A percentile compares a stretch with the other conserved stretches of the same genome.
phyloP scores from a whole-genome alignment of 1,140 invertebrate species.

The Microplitis mediator region DNA sequence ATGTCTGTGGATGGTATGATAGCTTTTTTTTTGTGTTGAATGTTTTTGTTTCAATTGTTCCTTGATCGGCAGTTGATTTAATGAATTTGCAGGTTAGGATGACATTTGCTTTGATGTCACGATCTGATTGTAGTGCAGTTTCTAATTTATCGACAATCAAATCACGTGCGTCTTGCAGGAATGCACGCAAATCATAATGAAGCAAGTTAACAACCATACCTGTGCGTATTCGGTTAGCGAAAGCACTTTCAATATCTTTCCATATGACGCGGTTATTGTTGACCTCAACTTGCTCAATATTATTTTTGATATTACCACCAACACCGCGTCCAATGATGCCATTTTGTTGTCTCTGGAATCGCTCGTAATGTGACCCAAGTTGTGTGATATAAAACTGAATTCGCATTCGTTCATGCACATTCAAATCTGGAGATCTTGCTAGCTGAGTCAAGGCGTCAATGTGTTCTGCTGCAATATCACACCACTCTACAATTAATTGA shows the following conservation, averaged over 20 bases:
- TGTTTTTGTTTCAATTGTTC: not conserved
- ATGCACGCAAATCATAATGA: not conserved
- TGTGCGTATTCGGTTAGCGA: not conserved
- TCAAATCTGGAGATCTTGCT: too few relatives aligned
- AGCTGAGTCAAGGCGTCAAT: too few relatives aligned
- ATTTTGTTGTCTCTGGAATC: not conserved
- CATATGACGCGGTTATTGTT: not conserved
- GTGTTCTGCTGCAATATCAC: too few relatives aligned
- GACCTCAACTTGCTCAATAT: not conserved
- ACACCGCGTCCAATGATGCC: not conserved
- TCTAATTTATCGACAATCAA: not conserved
- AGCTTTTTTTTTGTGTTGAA: not conserved
- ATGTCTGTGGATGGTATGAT: not conserved
- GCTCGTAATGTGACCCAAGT: too few relatives aligned
- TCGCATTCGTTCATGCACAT: too few relatives aligned
- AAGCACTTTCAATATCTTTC: not conserved
- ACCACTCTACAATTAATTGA: too few relatives aligned
- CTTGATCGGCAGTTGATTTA: too few relatives aligned
- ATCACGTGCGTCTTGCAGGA: not conserved
- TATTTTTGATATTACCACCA: not conserved
- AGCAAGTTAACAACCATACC: not conserved
- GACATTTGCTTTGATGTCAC: not conserved
- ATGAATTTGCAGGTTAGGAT: too few relatives aligned
- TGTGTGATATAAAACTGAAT: too few relatives aligned
- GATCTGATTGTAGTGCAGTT: not conserved